Conservation (phyloP, 1,140 invertebrate genomes). For the Gonioctena quinquepunctata region DNA sequence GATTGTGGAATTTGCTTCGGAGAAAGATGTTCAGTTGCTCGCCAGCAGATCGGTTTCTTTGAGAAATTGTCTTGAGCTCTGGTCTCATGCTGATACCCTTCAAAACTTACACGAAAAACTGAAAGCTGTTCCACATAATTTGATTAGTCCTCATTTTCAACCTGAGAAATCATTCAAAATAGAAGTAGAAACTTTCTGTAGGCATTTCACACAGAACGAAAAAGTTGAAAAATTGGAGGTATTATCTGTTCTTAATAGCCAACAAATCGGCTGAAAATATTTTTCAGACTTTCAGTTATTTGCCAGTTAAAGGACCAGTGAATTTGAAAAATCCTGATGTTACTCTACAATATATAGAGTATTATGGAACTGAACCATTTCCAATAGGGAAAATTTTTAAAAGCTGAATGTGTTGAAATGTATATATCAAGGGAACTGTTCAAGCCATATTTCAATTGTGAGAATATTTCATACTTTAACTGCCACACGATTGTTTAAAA, state of each 20-base stretch:
- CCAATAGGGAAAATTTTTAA: slow-evolving; percentile 86
- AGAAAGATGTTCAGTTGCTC: slow-evolving; percentile 65
- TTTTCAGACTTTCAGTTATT: slow-evolving; percentile 73
- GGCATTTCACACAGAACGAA: slow-evolving; percentile 75
- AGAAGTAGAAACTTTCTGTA: slow-evolving; percentile 87
- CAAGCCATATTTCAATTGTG: too few relatives aligned
- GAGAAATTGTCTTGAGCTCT: slow-evolving; percentile 77
- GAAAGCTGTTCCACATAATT: slow-evolving; percentile 59
- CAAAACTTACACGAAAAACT: slow-evolving; percentile 68
- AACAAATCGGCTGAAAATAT: not conserved
- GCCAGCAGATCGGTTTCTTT: slow-evolving; percentile 78
- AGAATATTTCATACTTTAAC: too few relatives aligned
- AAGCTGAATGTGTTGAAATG: slow-evolving; percentile 72
- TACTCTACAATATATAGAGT: slow-evolving; percentile 81
- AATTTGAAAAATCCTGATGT: slow-evolving; percentile 83
- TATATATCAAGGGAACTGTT: too few relatives aligned
- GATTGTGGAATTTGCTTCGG: slow-evolving; percentile 72
- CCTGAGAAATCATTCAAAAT: slow-evolving; percentile 74
- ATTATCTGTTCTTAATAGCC: slow-evolving; percentile 33
- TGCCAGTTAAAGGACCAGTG: slow-evolving; percentile 79
- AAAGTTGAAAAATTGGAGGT: slow-evolving; percentile 88
- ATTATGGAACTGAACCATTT: slow-evolving; percentile 79
- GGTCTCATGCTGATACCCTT: slow-evolving; percentile 65
- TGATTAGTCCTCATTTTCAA: slow-evolving; percentile 61
- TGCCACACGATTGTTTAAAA: too few relatives aligned